Conservation (phyloP, 2,797 vertebrate genomes). For the Mallotus villosus region DNA sequence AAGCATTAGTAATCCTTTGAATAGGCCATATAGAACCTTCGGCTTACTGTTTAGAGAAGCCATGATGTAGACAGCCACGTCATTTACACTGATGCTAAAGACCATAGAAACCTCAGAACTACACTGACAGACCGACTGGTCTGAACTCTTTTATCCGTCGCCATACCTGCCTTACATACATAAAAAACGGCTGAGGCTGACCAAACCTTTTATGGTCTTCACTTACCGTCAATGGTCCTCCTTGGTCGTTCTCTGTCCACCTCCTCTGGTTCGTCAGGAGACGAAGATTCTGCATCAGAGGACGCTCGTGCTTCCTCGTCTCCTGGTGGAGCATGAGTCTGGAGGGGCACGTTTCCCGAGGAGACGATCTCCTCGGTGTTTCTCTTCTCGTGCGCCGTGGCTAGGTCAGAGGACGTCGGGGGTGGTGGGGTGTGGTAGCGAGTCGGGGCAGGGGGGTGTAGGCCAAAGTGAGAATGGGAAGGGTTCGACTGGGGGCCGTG, state of each 20-base stretch:
- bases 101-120: background rate
- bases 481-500: conserved; percentile 80
- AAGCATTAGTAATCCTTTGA: background rate
- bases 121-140: conserved; percentile 38
- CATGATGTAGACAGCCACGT: too few relatives aligned
- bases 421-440: conserved; percentile 84
- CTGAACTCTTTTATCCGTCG: conserved; percentile 17
- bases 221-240: conserved; percentile 87
- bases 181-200: conserved; percentile 25
- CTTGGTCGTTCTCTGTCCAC: conserved; percentile 83
- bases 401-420: conserved; percentile 69
- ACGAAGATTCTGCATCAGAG: conserved; percentile 87
- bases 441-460: conserved; percentile 77
- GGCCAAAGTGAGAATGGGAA: conserved; percentile 79
- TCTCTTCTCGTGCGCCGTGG: conserved; percentile 77
- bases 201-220: conserved; percentile 36
- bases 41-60: background rate
- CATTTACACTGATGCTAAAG: background rate
- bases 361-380: conserved; percentile 76
- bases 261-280: conserved; percentile 84
- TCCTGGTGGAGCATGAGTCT: conserved; percentile 66
- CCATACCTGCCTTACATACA: conserved; percentile 39
- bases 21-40: background rate
- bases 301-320: conserved; percentile 85
- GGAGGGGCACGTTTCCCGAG: conserved; percentile 60